A percentile compares a stretch with the other conserved stretches of the same genome.
phyloP scores from a whole-genome alignment of 2,797 vertebrate genomes.

The Gouania willdenowi region DNA sequence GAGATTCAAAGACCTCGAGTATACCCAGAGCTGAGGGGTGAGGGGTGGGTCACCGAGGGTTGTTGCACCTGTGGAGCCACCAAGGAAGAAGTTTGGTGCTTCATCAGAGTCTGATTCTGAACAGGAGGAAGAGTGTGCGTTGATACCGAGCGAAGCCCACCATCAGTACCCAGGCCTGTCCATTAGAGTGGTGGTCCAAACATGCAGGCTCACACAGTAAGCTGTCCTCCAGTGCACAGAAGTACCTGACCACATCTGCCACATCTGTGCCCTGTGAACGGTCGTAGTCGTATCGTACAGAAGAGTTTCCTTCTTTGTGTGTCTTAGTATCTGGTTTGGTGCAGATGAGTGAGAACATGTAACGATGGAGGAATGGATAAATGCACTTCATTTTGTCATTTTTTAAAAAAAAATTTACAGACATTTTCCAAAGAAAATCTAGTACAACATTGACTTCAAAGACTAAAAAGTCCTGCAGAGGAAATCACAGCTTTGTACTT shows the following conservation, averaged over 20 bases:
- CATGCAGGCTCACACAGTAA: neutral
- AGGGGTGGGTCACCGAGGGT: neutral
- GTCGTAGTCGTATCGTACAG: no score
- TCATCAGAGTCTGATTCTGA: neutral
- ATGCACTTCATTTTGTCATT: no score
- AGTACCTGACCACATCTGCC: neutral
- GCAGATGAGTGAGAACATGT: no score
- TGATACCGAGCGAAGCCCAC: neutral
- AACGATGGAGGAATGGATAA: no score
- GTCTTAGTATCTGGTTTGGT: no score
- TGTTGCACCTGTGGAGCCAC: neutral
- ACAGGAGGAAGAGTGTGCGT: no score
- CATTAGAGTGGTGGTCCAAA: neutral
- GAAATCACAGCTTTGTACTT: constrained; percentile 48
- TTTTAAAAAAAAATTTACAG: no score
- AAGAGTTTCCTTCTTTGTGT: no score
- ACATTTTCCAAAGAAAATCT: no score
- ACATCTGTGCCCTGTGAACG: neutral
- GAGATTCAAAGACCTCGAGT: neutral
- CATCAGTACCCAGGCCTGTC: neutral
- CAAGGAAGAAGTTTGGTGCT: neutral
- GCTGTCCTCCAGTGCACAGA: neutral
- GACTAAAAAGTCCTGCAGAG: no score
- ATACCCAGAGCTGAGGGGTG: neutral
- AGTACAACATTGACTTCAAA: no score